phyloP scores from a whole-genome alignment of 2,113 vertebrate species.

The Pluvialis apricaria region DNA sequence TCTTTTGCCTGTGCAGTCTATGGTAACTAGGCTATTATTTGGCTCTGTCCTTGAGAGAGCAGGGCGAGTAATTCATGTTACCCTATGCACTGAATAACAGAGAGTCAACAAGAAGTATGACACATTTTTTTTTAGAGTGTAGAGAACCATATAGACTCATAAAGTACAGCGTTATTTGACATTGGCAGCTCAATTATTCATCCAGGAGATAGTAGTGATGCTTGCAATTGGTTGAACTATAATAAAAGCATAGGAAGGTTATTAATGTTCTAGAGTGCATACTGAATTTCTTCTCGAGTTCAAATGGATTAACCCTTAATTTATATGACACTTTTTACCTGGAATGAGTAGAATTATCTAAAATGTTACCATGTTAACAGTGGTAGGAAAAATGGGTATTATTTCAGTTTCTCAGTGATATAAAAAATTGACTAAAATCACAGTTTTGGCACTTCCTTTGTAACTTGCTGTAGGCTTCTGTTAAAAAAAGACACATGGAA shows the following conservation, averaged over 20 bases:
- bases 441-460: neutral
- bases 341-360: neutral
- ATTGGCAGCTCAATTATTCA: neutral
- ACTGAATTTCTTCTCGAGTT: neutral
- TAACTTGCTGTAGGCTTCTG: neutral
- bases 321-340: neutral
- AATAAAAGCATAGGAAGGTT: neutral
- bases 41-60: neutral
- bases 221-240: neutral
- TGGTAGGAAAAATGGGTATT: neutral
- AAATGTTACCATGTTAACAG: neutral
- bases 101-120: neutral
- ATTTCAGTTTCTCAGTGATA: neutral
- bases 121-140: neutral
- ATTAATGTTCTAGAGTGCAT: neutral
- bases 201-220: neutral
- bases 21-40: neutral
- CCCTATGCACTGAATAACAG: neutral
- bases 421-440: neutral
- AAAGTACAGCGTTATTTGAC: neutral
- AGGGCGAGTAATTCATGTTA: neutral
- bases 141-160: neutral
- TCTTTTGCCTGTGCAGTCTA: constrained; percentile 71
- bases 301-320: neutral
- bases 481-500: neutral